phyloP scores from a whole-genome alignment of 2,888 invertebrate genomes.

The Andrena marginata region DNA sequence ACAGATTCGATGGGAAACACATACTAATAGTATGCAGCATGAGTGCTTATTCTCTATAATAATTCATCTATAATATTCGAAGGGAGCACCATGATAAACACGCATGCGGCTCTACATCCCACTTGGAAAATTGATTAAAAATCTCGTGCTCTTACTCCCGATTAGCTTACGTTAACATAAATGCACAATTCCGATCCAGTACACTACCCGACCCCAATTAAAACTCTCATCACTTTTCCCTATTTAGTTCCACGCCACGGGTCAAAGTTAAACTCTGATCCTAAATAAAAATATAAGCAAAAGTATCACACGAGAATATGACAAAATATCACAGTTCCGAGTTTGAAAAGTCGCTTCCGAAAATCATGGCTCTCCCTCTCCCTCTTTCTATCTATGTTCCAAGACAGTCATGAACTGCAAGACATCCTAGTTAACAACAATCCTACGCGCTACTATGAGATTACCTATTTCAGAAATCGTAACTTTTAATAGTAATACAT shows the following conservation, averaged over 20 bases:
- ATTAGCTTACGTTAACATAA: conserved; percentile 71
- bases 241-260: conserved; percentile 53
- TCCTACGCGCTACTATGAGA: conserved; percentile 81
- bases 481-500: conserved; percentile 81
- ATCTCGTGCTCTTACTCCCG: conserved; percentile 71
- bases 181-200: conserved; percentile 69
- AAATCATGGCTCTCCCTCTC: conserved; percentile 77
- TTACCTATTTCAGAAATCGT: conserved; percentile 80
- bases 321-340: conserved; percentile 83
- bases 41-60: conserved; percentile 74
- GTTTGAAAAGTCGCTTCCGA: conserved; percentile 77
- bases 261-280: conserved; percentile 58
- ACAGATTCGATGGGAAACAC: conserved; percentile 71
- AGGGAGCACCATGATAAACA: conserved; percentile 78
- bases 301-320: conserved; percentile 78
- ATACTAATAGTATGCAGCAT: conserved; percentile 75
- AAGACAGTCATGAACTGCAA: conserved; percentile 75
- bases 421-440: conserved; percentile 82
- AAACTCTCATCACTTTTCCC: conserved; percentile 33
- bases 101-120: conserved; percentile 69
- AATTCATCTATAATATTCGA: conserved; percentile 76
- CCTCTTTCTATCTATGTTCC: conserved; percentile 71
- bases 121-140: conserved; percentile 78
- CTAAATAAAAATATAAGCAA: conserved; percentile 68
- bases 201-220: conserved; percentile 47